Base-by-base conservation (phyloP, 2,888 invertebrate species). In the Dicranocentrus wangi region DNA sequence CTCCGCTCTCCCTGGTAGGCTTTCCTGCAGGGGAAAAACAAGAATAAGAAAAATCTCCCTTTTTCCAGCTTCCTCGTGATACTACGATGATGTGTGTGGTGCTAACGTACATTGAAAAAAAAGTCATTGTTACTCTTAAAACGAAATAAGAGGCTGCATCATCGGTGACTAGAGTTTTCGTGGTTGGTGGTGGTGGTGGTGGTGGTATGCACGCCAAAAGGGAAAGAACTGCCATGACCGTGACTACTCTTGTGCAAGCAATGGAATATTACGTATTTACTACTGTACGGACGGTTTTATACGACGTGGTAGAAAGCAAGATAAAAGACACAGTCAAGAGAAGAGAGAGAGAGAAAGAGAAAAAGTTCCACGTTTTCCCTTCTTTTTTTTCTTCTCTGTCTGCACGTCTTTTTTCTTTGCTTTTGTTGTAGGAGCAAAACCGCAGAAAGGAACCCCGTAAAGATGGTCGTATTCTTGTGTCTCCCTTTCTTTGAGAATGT, bases 151-250 rank as follows among this genome's bases (percentile, higher is more conserved):
- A 55, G 10, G 55, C 13, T 47, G 47, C 47, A 47, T 10, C 51
- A 55, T 55, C 55, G 32, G 15, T 53, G 47, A 17, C n/a, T n/a
- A n/a, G 21, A 53, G 13, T 51, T 19, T 51, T 55, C 21, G 13
- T 25, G 17, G 13, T 5, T 25, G 55, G 55, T 25, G 17, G 21
- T 21, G 25, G 1, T 7, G 21, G 8, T 5, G 21, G 3, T 23
- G 23, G 17, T 7, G 8, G n/a, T 51, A 1, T 51, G 51, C 19
- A 10, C 15, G 47, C 47, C 47, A 15, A 47, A n/a, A 47, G 47
- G 47, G 47, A 47, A 55, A 10, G 23, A 55, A 55, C 25, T 21
- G 25, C 25, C 25, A 60, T 60, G 60, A 60, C 60, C 60, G 32
- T 60, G 55, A 55, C 25, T 17, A 60, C 60, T 60, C 15, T 60